Base-by-base conservation (phyloP, 2,888 invertebrate species). In the Thereva unica region DNA sequence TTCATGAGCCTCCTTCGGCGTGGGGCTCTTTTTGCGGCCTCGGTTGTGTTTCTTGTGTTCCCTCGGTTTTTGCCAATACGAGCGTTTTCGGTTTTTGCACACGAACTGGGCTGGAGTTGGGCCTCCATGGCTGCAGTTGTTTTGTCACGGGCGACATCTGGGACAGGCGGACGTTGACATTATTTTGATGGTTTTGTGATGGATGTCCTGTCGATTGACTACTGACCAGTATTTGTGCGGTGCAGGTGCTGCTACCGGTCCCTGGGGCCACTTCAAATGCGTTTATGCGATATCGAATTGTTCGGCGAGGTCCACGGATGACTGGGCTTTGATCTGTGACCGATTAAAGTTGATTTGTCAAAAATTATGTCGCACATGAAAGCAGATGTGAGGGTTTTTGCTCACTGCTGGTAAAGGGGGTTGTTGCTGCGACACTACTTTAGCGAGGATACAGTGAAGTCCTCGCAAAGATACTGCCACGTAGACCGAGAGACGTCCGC, bases 181-280 rank as follows among this genome's bases (percentile, higher is more conserved):
- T 65, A 52, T 69, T 69, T 69, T 69, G 69, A 69, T 69, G 67
- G 67, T 69, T 69, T 69, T 67, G 67, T 67, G 69, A 69, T 69
- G 56, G 56, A 69, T 69, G 67, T 63, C 65, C 67, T 69, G 65
- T 47, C 50, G 5, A 42, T 49, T 50, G 65, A 56, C 47, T 35
- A 41, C 37, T 65, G 59, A 38, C 47, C 59, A 40, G 38, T 23
- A 38, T 59, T 59, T 59, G 12, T 47, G 12, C 5, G 47, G 12
- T 5, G 47, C 47, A 47, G 47, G 47, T 47, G 47, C 23, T 23
- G 23, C 23, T 23, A 23, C 23, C 23, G 23, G 23, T 23, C 23
- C 23, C 23, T 23, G 23, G 23, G 23, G 23, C 2, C 23, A 23
- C 2, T 23, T 23, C 23, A 23, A 23, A 23, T 23, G 23, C 23